A percentile compares a stretch with the other conserved stretches of the same genome.
These are phyloP conservation scores for Parasteatoda tepidariorum DNA, from an alignment of 1,140 invertebrate genomes.

Conservation along the genomic window DNA sequence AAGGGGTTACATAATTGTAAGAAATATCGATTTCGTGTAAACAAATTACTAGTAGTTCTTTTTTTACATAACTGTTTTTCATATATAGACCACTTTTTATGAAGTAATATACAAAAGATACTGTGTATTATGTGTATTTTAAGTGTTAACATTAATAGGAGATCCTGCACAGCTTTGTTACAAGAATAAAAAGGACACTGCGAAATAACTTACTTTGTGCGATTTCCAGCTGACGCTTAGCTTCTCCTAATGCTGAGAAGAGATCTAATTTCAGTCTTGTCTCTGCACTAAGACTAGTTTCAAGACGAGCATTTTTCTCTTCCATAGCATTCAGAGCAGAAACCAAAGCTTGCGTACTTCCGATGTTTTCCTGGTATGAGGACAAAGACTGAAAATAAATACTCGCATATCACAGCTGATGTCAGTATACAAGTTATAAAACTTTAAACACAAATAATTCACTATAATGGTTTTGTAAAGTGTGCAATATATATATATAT, in stretches of 20 bases:
- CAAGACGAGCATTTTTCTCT: conserved; percentile 88
- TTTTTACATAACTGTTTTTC: no score
- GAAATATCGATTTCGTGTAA: no score
- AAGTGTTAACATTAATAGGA: no score
- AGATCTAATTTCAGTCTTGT: conserved; percentile 95
- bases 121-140: no score
- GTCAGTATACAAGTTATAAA: not conserved
- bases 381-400: conserved; percentile 66
- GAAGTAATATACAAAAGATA: no score
- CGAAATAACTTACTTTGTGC: conserved; percentile 90
- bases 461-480: no score
- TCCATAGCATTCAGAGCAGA: conserved; percentile 83
- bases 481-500: no score
- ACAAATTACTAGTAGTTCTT: no score
- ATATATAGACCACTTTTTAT: no score
- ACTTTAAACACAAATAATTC: not conserved
- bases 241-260: conserved; percentile 94
- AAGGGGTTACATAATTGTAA: no score
- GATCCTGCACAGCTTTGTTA: not conserved
- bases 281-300: conserved; percentile 93
- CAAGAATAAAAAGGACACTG: no score
- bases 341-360: conserved; percentile 84
- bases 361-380: conserved; percentile 78
- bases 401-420: not conserved
- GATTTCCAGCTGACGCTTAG: conserved; percentile 91